A percentile compares a stretch with the other conserved stretches of the same genome.
Conservation (phyloP, 2,888 invertebrate species). For the Oxytorus armatus region DNA sequence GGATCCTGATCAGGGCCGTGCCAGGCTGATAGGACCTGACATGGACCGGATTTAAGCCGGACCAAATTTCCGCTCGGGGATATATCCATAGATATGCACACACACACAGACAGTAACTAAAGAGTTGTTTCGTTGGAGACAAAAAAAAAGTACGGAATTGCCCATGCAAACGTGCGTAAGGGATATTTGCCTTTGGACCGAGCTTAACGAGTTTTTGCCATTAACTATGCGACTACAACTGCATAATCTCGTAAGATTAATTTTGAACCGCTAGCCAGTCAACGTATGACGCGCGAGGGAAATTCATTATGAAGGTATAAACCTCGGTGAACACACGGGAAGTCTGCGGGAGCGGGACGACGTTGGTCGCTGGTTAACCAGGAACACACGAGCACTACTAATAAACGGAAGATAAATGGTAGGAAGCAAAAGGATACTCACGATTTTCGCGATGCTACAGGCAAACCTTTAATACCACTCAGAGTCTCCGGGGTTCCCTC, state of each 20-base stretch:
- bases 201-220: neutral
- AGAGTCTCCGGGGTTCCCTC: slow-evolving; percentile 9
- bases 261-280: slow-evolving; percentile 35
- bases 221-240: neutral
- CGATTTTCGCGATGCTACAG: slow-evolving; percentile 30
- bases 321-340: slow-evolving; percentile 7
- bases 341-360: slow-evolving; percentile 26
- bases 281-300: slow-evolving; percentile 45
- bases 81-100: neutral
- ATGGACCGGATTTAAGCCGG: too few relatives aligned
- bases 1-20: too few relatives aligned
- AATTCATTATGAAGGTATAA: slow-evolving; percentile 58
- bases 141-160: slow-evolving; percentile 1
- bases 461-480: slow-evolving; percentile 49
- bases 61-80: too few relatives aligned
- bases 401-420: slow-evolving; percentile 64
- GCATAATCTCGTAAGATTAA: slow-evolving; percentile 49
- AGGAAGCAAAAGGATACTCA: slow-evolving; percentile 13
- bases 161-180: neutral
- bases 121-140: neutral
- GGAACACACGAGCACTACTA: slow-evolving; percentile 45
- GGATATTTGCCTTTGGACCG: neutral
- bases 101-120: too few relatives aligned
- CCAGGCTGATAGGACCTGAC: too few relatives aligned
- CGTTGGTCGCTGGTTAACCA: slow-evolving; percentile 55